Conservation (phyloP, 2,888 invertebrate species). For the Sarcophaga variegata region DNA sequence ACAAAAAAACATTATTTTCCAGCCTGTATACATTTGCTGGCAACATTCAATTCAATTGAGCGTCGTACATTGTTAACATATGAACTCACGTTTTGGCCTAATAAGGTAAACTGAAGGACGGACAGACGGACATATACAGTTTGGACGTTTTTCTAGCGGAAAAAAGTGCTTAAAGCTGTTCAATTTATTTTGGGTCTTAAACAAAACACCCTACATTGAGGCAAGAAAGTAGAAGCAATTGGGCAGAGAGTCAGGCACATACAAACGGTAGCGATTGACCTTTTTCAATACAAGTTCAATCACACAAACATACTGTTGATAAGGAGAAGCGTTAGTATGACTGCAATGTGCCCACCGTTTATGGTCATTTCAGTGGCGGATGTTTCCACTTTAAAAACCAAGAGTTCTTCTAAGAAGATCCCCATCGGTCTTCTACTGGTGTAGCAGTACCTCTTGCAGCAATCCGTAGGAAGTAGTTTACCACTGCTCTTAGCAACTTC, state of each 20-base stretch:
- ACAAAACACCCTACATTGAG: conserved; percentile 6
- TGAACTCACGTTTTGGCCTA: conserved; percentile 71
- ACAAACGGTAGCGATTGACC: too few species aligned
- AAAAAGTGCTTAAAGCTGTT: conserved; percentile 29
- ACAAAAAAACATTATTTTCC: neutral
- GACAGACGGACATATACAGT: conserved; percentile 17
- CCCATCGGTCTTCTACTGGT: too few species aligned
- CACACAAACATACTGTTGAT: too few species aligned
- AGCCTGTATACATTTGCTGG: neutral
- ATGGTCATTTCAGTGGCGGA: too few species aligned
- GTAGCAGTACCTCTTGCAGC: too few species aligned
- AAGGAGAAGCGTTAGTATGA: too few species aligned
- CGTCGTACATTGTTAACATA: conserved; percentile 66
- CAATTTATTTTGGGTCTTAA: conserved; percentile 17
- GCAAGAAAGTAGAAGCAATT: neutral
- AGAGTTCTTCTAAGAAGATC: too few species aligned
- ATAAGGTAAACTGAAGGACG: conserved; percentile 62
- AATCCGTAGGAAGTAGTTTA: too few species aligned
- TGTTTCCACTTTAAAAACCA: too few species aligned
- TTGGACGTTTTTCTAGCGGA: neutral
- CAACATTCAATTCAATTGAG: conserved; percentile 22
- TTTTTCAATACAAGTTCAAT: too few species aligned
- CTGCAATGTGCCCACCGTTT: too few species aligned
- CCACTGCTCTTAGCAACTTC: too few species aligned
- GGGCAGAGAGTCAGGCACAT: neutral